Base-by-base conservation (phyloP, 2,888 invertebrate genomes). In the Melinaea menophilus region DNA sequence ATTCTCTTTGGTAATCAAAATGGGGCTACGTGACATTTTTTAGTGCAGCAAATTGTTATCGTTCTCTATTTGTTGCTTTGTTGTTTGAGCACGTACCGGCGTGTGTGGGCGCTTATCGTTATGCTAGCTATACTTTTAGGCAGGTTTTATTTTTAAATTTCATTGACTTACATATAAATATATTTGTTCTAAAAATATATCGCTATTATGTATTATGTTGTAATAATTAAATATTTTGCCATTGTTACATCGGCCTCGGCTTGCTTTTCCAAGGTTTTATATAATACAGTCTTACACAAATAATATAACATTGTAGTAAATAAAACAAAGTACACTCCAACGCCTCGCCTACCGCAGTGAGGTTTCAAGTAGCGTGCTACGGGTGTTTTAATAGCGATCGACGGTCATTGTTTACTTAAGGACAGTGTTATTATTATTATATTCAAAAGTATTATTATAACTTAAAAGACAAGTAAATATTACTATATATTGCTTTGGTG, bases 281-380 rank as follows among this genome's bases (percentile, higher is more conserved):
- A 31, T 51, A 31, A 31, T 9, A 22, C 22, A 51, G 31, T 31
- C 22, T 51, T 51, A 11, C n/a, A 51, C 22, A 9, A 11, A 9
- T 31, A 51, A 9, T 3, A 9, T 31, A 51, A 51, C 7, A 13
- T 48, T 48, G 4, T 31, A 31, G 31, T 51, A 51, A 31, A 55
- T 47, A 55, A 58, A 55, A 58, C 54, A 61, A 62, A 68, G 57
- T 66, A 63, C 58, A 61, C 54, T 48, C 58, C 56, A 35, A n/a
- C 61, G 74, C 78, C 72, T 75, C 80, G 83, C 87, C 88, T 85
- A 88, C 89, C 88, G 85, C 88, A 84, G 78, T 84, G 77, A 78
- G 76, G 82, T 78, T 82, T 88, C 70, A 84, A 88, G 86, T 83
- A 80, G 75, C 82, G 77, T 73, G 73, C 73, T 72, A 72, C 73